Evolutionary conservation across 2,797 vertebrate species (phyloP).

Genomic region (Diglossa cyanea): DNA sequence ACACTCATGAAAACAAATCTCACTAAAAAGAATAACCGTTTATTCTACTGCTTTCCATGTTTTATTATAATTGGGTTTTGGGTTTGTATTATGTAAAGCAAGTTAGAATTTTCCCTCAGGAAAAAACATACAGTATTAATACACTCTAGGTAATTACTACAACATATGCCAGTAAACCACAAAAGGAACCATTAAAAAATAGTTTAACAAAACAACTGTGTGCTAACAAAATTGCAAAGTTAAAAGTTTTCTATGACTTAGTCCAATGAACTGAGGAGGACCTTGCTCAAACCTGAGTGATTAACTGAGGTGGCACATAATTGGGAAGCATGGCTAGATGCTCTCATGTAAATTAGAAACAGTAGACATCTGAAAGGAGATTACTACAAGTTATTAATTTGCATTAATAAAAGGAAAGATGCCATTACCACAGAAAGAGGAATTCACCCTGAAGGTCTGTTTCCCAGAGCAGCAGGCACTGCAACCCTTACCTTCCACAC

Average conservation of each 20-base stretch:
- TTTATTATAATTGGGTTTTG: not conserved
- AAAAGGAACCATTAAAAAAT: not conserved
- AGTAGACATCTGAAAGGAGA: not conserved
- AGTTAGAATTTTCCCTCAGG: not conserved
- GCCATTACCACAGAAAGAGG: not conserved
- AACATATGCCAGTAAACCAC: not conserved
- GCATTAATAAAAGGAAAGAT: not conserved
- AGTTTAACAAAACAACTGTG: not conserved
- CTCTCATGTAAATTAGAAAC: not conserved
- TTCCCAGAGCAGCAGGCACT: not conserved
- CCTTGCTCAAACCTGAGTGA: not conserved
- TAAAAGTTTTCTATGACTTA: not conserved
- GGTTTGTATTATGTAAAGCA: not conserved
- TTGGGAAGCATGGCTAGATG: not conserved
- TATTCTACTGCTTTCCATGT: not conserved
- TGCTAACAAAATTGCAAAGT: not conserved
- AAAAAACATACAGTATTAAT: not conserved
- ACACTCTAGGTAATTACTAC: not conserved
- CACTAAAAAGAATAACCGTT: not conserved
- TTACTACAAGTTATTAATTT: not conserved
- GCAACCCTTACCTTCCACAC: accelerated
- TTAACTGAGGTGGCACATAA: not conserved
- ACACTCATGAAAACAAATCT: not conserved
- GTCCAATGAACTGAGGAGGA: not conserved
- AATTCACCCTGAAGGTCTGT: not conserved